Percentiles rank a stretch among this genome's conserved stretches.
Evolutionary conservation across 1,140 invertebrate species (phyloP).

Genomic region (Dreissena rostriformis): DNA sequence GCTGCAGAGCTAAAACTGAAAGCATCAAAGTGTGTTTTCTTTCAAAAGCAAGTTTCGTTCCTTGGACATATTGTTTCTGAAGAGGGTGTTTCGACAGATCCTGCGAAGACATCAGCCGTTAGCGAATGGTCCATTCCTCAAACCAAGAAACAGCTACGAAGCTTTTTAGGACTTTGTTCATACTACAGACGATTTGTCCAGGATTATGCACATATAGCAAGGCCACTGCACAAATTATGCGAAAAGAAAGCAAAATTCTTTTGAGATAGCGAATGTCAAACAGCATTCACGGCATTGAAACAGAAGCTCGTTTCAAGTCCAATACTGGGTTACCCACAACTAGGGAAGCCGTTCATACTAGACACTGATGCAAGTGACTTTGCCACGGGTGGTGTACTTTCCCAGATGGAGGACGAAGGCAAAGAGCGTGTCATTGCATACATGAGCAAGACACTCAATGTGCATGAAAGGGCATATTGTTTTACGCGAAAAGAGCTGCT

Average conservation of each 20-base stretch:
- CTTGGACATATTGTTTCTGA: conserved; percentile 67
- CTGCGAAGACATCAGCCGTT: conserved; percentile 70
- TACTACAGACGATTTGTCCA: conserved; percentile 71
- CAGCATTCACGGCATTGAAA: background rate
- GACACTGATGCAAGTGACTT: conserved; percentile 17
- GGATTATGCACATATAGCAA: conserved; percentile 60
- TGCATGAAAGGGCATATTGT: conserved; percentile 30
- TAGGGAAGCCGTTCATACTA: background rate
- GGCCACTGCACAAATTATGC: conserved; percentile 44
- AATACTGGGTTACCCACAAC: background rate
- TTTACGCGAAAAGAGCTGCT: conserved; percentile 11
- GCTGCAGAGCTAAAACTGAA: conserved; percentile 66
- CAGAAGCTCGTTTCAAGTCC: background rate
- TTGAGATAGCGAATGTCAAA: conserved; percentile 26
- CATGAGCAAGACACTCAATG: conserved; percentile 3
- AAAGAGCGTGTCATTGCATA: conserved; percentile 18
- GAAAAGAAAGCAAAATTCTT: conserved; percentile 15
- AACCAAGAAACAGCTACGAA: conserved; percentile 60
- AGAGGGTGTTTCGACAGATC: conserved; percentile 65
- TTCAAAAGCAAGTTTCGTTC: conserved; percentile 55
- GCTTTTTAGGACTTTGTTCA: conserved; percentile 68
- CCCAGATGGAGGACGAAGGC: background rate
- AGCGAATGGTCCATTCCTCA: conserved; percentile 68
- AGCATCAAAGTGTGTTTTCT: conserved; percentile 62
- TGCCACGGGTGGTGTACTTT: conserved; percentile 5